These are phyloP conservation scores for Melieria picta DNA, from an alignment of 2,888 invertebrate species.

Conservation along the genomic window DNA sequence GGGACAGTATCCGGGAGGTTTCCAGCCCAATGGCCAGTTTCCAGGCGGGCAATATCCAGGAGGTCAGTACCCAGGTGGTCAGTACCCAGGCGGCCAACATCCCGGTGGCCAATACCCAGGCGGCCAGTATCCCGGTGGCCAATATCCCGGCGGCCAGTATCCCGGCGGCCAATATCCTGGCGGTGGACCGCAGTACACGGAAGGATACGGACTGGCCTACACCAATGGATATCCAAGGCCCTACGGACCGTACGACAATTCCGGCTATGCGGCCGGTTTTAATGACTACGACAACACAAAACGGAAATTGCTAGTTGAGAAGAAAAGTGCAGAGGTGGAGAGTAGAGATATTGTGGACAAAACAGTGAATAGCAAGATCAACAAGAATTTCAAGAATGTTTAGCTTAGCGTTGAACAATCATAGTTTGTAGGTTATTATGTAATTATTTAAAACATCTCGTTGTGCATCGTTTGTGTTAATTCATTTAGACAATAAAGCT, in stretches of 20 bases:
- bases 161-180: constrained; percentile 41
- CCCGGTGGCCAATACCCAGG: constrained; percentile 43
- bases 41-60: constrained; percentile 41
- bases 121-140: too few relatives aligned
- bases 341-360: constrained; percentile 31
- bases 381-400: constrained; percentile 46
- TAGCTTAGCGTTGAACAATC: background rate
- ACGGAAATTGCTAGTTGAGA: constrained; percentile 44
- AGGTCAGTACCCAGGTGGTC: constrained; percentile 43
- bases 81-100: constrained; percentile 42
- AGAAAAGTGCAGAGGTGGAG: constrained; percentile 51
- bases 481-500: background rate
- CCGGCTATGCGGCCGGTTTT: constrained; percentile 41
- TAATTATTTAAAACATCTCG: background rate
- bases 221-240: constrained; percentile 38
- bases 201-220: constrained; percentile 54
- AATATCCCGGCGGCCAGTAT: constrained; percentile 43
- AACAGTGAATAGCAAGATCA: constrained; percentile 53
- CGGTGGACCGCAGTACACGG: constrained; percentile 51
- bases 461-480: background rate
- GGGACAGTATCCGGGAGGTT: constrained; percentile 41
- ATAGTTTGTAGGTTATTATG: background rate
- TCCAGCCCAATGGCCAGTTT: constrained; percentile 39
- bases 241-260: background rate
- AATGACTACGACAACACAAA: constrained; percentile 48